These are phyloP conservation scores for Nezara viridula DNA, from an alignment of 2,888 invertebrate genomes.

Conservation along the genomic window DNA sequence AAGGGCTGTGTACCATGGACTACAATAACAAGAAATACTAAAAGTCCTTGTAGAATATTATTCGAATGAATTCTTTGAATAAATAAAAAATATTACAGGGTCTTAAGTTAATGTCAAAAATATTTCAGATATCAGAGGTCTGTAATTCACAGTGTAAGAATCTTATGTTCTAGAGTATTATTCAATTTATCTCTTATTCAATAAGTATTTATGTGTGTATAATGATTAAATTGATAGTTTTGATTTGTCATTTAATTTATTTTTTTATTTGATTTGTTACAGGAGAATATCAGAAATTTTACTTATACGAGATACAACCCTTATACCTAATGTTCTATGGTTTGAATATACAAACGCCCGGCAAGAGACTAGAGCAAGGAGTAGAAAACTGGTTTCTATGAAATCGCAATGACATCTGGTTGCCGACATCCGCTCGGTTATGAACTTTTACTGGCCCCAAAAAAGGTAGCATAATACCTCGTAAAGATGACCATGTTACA, in stretches of 20 bases:
- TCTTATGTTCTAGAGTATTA: no score
- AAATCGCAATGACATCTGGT: constrained; percentile 86
- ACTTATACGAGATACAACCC: constrained; percentile 87
- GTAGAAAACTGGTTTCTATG: constrained; percentile 84
- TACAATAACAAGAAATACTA: no score
- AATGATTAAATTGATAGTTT: background rate
- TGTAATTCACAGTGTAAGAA: no score
- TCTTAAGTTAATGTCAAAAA: no score
- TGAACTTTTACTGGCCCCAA: constrained; percentile 69
- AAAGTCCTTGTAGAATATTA: no score
- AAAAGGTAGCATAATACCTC: constrained; percentile 69
- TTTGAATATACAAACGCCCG: constrained; percentile 92
- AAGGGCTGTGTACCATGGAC: no score
- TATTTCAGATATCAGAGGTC: no score
- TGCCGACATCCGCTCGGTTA: constrained; percentile 69
- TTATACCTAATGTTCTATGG: constrained; percentile 93
- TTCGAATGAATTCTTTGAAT: no score
- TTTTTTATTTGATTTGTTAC: constrained; percentile 63
- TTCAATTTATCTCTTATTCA: no score
- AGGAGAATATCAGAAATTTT: constrained; percentile 90
- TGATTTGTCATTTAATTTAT: background rate
- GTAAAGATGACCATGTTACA: background rate
- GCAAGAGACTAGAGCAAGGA: constrained; percentile 84
- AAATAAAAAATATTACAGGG: no score
- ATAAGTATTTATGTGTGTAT: no score